Conservation (phyloP, 2,113 vertebrate genomes). For the Melanerpes aurifrons region DNA sequence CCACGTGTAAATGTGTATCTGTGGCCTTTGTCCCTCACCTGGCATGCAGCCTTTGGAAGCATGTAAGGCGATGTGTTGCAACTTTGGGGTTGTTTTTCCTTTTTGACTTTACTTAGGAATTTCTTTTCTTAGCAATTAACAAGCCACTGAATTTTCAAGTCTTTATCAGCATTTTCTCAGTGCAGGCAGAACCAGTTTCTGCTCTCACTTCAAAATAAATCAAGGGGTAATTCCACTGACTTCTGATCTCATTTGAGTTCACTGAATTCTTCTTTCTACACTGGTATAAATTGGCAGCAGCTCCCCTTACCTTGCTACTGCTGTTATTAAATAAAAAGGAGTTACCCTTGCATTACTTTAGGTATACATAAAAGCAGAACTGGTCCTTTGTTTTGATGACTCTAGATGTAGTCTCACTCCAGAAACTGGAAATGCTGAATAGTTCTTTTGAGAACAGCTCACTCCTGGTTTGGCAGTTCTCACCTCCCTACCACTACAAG, state of each 20-base stretch:
- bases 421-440: background rate
- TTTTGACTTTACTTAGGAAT: background rate
- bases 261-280: slow-evolving; percentile 35
- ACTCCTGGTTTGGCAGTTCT: background rate
- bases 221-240: slow-evolving; percentile 55
- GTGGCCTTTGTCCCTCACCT: slow-evolving; percentile 55
- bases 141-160: slow-evolving; percentile 2
- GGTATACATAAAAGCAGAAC: background rate
- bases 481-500: background rate
- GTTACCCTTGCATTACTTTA: background rate
- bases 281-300: slow-evolving; percentile 14
- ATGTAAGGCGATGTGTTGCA: background rate
- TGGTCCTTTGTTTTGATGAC: background rate
- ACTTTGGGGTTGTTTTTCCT: background rate
- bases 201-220: slow-evolving; percentile 39
- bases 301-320: background rate
- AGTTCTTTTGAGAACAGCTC: background rate
- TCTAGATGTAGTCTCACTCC: background rate
- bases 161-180: slow-evolving; percentile 42
- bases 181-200: slow-evolving; percentile 32
- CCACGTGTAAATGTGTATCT: slow-evolving; percentile 64
- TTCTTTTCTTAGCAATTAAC: background rate
- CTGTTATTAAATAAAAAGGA: slow-evolving; percentile 38
- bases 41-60: background rate
- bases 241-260: slow-evolving; percentile 62